Percentiles rank a stretch among this genome's conserved stretches.
Evolutionary conservation across 2,888 invertebrate species (phyloP).

Genomic region (Poecilobothrus nobilitatus): DNA sequence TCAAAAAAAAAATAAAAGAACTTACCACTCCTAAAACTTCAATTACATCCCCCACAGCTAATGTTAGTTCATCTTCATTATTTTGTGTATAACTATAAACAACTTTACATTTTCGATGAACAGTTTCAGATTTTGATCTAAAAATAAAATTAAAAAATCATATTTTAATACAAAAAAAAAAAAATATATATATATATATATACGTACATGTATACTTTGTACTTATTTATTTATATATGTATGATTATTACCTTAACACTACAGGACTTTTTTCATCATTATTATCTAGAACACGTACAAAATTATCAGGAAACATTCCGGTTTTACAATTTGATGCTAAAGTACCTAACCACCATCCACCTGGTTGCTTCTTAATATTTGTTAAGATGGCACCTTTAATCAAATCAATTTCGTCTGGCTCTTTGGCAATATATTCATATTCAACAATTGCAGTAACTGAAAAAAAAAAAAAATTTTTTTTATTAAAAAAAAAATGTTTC

Average conservation of each 20-base stretch:
- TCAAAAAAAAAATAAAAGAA: too few species aligned
- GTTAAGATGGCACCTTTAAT: slow-evolving; percentile 74
- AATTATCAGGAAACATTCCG: slow-evolving; percentile 91
- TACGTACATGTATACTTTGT: too few species aligned
- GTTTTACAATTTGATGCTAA: slow-evolving; percentile 58
- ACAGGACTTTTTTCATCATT: slow-evolving; percentile 35
- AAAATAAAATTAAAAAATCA: slow-evolving; percentile 26
- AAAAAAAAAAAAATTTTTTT: slow-evolving; percentile 24
- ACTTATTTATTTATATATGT: not conserved
- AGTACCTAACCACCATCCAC: slow-evolving; percentile 91
- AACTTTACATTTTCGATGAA: slow-evolving; percentile 66
- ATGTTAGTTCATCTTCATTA: slow-evolving; percentile 84
- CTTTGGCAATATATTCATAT: slow-evolving; percentile 77
- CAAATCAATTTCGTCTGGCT: slow-evolving; percentile 75
- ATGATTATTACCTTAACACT: slow-evolving; percentile 41
- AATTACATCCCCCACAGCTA: slow-evolving; percentile 80
- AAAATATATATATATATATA: too few species aligned
- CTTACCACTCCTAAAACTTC: slow-evolving; percentile 79
- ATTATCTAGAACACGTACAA: slow-evolving; percentile 59
- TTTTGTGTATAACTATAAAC: slow-evolving; percentile 86
- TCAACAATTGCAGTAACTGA: slow-evolving; percentile 75
- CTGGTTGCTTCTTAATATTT: slow-evolving; percentile 66
- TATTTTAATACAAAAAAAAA: too few species aligned
- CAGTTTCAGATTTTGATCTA: slow-evolving; percentile 42
- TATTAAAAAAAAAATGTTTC: too few species aligned